Conservation (phyloP, 2,888 invertebrate genomes). For the Tuta absoluta region DNA sequence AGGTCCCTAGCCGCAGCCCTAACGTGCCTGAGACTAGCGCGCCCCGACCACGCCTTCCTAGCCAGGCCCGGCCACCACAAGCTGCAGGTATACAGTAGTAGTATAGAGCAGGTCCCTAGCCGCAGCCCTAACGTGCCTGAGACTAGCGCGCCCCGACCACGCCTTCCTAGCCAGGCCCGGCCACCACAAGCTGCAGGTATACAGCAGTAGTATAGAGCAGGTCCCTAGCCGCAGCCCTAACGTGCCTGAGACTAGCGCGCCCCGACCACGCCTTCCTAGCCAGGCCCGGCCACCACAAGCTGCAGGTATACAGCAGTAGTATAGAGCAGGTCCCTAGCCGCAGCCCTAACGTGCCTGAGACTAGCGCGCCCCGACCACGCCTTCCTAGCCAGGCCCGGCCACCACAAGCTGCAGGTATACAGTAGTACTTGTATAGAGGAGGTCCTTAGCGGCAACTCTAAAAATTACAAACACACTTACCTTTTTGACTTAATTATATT, state of each 20-base stretch:
- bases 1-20: slow-evolving; percentile 90
- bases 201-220: slow-evolving; percentile 78
- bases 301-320: slow-evolving; percentile 43
- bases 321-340: background rate
- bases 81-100: slow-evolving; percentile 54
- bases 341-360: slow-evolving; percentile 80
- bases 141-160: slow-evolving; percentile 87
- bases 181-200: slow-evolving; percentile 43
- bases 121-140: slow-evolving; percentile 78
- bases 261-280: slow-evolving; percentile 93
- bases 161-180: slow-evolving; percentile 91
- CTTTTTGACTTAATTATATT: no score
- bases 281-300: slow-evolving; percentile 70
- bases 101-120: background rate
- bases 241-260: slow-evolving; percentile 87
- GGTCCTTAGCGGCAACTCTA: background rate
- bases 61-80: slow-evolving; percentile 81
- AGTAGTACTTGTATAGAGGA: background rate
- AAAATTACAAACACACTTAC: no score
- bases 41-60: slow-evolving; percentile 91
- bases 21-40: slow-evolving; percentile 88
- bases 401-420: slow-evolving; percentile 45
- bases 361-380: slow-evolving; percentile 89
- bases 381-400: slow-evolving; percentile 89
- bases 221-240: slow-evolving; percentile 90